phyloP scores from a whole-genome alignment of 2,888 invertebrate genomes.

The Rugalucina vietnamica region DNA sequence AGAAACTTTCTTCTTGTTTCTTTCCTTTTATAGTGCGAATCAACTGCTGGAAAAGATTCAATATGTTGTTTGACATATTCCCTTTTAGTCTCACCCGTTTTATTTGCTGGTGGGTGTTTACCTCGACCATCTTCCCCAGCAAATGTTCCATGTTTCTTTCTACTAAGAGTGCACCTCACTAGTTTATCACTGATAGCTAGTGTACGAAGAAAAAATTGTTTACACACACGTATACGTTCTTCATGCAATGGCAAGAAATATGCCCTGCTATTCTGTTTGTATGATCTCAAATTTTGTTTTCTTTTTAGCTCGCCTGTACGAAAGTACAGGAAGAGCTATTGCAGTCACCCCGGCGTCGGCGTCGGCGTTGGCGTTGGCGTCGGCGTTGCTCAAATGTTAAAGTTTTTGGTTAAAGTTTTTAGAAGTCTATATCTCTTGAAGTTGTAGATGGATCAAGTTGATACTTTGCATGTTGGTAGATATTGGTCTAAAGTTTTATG shows the following conservation, averaged over 20 bases:
- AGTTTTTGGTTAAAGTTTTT: no score
- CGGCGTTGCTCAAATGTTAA: no score
- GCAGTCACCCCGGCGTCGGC: no score
- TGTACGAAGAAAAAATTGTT: slow-evolving; percentile 37
- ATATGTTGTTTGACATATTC: slow-evolving; percentile 28
- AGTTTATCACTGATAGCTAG: slow-evolving; percentile 36
- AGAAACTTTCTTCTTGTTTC: slow-evolving; percentile 13
- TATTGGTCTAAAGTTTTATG: no score
- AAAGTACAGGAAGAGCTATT: no score
- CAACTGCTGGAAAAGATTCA: slow-evolving; percentile 26
- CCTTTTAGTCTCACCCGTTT: slow-evolving; percentile 22
- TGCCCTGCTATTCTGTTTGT: not conserved
- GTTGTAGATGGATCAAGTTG: no score
- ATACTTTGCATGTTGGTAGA: no score
- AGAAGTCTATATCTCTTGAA: no score
- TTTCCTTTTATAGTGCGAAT: slow-evolving; percentile 42
- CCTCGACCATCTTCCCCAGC: slow-evolving; percentile 38
- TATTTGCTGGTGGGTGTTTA: slow-evolving; percentile 44
- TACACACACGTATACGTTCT: not conserved
- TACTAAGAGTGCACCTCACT: slow-evolving; percentile 38
- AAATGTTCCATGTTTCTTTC: slow-evolving; percentile 35
- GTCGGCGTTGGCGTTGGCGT: no score
- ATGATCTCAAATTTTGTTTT: not conserved
- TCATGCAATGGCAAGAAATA: not conserved
- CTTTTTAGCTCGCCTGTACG: no score